Percentiles rank a stretch among this genome's conserved stretches.
Evolutionary conservation across 2,888 invertebrate genomes (phyloP).

Genomic region (Melieria omissa): DNA sequence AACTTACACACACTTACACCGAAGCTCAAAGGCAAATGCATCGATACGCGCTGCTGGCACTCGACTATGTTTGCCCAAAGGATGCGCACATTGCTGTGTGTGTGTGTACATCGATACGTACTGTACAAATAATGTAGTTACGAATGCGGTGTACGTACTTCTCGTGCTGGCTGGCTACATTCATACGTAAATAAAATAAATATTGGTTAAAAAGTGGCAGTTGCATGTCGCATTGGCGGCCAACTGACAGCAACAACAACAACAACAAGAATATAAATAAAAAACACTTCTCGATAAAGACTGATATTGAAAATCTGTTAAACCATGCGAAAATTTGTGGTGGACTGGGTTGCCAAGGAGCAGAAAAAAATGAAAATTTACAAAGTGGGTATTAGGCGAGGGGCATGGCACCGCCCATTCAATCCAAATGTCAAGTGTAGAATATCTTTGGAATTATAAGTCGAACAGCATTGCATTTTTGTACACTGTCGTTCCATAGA

Average conservation of each 20-base stretch:
- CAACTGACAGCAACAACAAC: not conserved
- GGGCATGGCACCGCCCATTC: too few relatives aligned
- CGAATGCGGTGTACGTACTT: too few relatives aligned
- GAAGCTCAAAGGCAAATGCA: not conserved
- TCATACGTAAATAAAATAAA: conserved; percentile 24
- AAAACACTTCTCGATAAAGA: not conserved
- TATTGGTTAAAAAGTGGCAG: conserved; percentile 19
- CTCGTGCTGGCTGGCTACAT: too few relatives aligned
- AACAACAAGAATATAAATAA: too few relatives aligned
- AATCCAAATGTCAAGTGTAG: too few relatives aligned
- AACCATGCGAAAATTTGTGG: not conserved
- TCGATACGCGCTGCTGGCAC: not conserved
- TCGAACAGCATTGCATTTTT: too few relatives aligned
- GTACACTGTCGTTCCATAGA: too few relatives aligned
- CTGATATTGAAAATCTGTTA: conserved; percentile 3
- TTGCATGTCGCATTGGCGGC: not conserved
- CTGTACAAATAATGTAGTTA: too few relatives aligned
- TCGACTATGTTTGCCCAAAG: not conserved
- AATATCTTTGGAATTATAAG: too few relatives aligned
- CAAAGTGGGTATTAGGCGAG: too few relatives aligned
- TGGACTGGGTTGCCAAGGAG: too few relatives aligned
- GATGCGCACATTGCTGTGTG: not conserved
- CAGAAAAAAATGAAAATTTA: not conserved
- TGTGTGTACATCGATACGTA: not conserved
- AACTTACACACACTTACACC: not conserved